Evolutionary conservation across 2,797 vertebrate species (phyloP).

Genomic region (Capromys pilorides): DNA sequence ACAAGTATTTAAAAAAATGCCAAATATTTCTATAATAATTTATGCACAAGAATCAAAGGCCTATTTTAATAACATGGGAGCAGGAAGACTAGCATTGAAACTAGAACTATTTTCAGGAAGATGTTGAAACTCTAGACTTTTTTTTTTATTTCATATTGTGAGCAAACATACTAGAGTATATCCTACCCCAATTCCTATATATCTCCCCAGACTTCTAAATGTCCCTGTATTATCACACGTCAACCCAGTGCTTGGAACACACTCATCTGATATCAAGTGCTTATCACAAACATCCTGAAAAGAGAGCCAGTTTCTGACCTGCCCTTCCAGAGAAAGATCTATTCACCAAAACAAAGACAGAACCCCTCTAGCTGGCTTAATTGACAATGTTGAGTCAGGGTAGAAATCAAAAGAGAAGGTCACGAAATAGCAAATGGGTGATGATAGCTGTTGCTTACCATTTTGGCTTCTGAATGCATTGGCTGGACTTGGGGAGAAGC

Average conservation of each 20-base stretch:
- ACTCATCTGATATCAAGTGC: conserved; percentile 16
- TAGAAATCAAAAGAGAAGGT: conserved; percentile 56
- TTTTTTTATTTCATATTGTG: not conserved
- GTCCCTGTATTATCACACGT: not conserved
- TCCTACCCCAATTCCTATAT: not conserved
- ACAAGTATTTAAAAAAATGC: not conserved
- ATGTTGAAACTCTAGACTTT: not conserved
- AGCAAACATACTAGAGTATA: not conserved
- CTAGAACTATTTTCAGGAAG: not conserved
- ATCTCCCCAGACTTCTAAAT: not conserved
- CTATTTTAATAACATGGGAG: not conserved
- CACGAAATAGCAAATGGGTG: conserved; percentile 30
- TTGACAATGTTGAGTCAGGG: conserved; percentile 62
- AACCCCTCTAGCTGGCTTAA: conserved; percentile 65
- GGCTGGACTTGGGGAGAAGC: conserved; percentile 96
- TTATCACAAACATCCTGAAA: conserved; percentile 25
- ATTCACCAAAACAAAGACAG: conserved; percentile 67
- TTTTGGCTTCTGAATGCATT: conserved; percentile 99
- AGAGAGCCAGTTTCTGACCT: not conserved
- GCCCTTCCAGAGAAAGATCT: conserved; percentile 62
- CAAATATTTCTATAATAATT: not conserved
- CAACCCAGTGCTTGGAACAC: not conserved
- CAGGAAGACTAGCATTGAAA: not conserved
- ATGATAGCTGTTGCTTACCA: conserved; percentile 87
- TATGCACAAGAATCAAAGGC: not conserved